phyloP scores from a whole-genome alignment of 2,113 vertebrate genomes.

The Stegastes partitus region DNA sequence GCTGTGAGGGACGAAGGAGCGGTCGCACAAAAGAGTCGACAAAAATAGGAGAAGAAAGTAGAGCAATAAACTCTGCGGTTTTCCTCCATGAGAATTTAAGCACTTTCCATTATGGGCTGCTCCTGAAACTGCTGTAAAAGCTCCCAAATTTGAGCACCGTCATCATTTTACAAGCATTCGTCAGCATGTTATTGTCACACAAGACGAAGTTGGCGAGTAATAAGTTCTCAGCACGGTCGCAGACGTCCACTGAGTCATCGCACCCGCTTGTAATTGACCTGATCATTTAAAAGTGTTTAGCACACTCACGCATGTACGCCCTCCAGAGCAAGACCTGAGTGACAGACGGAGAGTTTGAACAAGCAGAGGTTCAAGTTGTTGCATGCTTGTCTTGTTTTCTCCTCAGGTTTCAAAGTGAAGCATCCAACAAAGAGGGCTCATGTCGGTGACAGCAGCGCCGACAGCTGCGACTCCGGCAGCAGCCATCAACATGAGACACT shows the following conservation, averaged over 20 bases:
- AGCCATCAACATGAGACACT: constrained; percentile 16
- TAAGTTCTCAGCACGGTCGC: constrained; percentile 49
- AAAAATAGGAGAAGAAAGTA: constrained; percentile 66
- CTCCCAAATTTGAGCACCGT: constrained; percentile 60
- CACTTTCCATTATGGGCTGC: constrained; percentile 70
- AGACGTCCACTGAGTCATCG: constrained; percentile 68
- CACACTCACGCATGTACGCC: constrained; percentile 10
- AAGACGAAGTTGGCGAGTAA: constrained; percentile 55
- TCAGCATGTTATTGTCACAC: constrained; percentile 65
- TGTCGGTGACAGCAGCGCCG: constrained; percentile 53
- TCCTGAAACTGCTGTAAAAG: constrained; percentile 65
- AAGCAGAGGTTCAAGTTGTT: constrained; percentile 51
- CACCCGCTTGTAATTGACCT: constrained; percentile 44
- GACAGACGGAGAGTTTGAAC: constrained; percentile 4
- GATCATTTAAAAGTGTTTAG: constrained; percentile 23
- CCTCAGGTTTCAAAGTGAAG: constrained; percentile 60
- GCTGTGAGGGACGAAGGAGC: constrained; percentile 39
- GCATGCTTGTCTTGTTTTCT: constrained; percentile 53
- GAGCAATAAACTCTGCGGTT: constrained; percentile 68
- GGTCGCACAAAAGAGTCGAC: constrained; percentile 62
- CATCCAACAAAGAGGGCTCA: constrained; percentile 49
- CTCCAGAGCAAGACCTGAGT: constrained; percentile 43
- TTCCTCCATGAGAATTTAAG: constrained; percentile 46
- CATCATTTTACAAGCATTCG: constrained; percentile 64
- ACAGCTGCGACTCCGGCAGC: constrained; percentile 61